Conservation (phyloP, 2,888 invertebrate genomes). For the Sesia apiformis region DNA sequence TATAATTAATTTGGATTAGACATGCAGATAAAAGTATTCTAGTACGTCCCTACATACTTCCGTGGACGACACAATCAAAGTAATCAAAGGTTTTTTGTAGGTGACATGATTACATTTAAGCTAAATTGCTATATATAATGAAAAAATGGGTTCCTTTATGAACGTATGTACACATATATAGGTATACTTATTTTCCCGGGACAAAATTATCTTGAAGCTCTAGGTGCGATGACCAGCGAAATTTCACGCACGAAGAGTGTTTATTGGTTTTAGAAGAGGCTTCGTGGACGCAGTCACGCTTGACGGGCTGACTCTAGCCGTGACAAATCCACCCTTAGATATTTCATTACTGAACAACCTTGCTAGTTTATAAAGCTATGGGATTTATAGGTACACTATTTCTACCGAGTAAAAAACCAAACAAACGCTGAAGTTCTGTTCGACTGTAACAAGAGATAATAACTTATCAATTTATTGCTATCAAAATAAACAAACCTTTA, state of each 20-base stretch:
- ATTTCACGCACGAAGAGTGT: conserved; percentile 25
- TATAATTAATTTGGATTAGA: no score
- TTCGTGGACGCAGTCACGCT: conserved; percentile 26
- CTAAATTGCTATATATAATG: no score
- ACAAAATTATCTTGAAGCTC: neutral
- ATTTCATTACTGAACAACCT: neutral
- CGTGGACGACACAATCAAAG: no score
- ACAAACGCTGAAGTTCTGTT: neutral
- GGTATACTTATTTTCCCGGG: no score
- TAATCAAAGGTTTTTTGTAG: no score
- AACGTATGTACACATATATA: no score
- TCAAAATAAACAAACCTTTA: conserved; percentile 4
- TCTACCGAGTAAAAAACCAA: neutral
- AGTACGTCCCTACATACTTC: no score
- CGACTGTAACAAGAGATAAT: neutral
- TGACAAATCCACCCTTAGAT: conserved; percentile 3
- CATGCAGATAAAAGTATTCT: no score
- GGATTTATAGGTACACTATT: neutral
- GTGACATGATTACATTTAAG: no score
- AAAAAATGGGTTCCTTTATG: no score
- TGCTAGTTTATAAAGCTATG: neutral
- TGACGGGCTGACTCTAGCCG: conserved; percentile 8
- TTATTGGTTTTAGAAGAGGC: conserved; percentile 24
- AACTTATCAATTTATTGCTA: neutral
- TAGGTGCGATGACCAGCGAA: conserved; percentile 14